phyloP scores from a whole-genome alignment of 1,140 invertebrate species.

The Drosophila melanica region DNA sequence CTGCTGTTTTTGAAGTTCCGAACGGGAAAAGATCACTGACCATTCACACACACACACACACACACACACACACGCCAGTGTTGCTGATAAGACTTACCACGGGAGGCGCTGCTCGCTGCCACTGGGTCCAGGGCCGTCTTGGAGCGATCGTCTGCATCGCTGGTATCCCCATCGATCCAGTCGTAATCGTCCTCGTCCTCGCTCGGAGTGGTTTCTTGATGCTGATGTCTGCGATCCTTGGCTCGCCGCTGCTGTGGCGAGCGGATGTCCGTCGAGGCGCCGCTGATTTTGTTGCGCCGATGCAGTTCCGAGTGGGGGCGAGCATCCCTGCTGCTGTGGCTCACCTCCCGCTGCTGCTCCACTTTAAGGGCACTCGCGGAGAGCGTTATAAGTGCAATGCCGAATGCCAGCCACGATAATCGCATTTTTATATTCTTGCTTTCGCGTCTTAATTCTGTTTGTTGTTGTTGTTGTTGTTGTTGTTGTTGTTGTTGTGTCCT shows the following conservation, averaged over 20 bases:
- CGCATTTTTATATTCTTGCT: slow-evolving; percentile 49
- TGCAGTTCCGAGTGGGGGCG: neutral
- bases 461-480: too few species aligned
- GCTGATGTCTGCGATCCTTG: slow-evolving; percentile 4
- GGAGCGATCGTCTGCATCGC: slow-evolving; percentile 38
- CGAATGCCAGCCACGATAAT: slow-evolving; percentile 35
- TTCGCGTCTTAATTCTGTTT: slow-evolving; percentile 1
- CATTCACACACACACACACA: neutral
- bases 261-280: neutral
- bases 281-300: slow-evolving; percentile 9
- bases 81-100: slow-evolving; percentile 64
- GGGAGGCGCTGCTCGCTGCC: slow-evolving; percentile 37
- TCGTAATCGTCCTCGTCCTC: slow-evolving; percentile 48
- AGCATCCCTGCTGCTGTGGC: neutral
- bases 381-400: slow-evolving; percentile 16
- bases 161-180: slow-evolving; percentile 55
- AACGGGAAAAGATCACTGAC: slow-evolving; percentile 34
- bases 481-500: too few species aligned
- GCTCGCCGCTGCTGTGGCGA: neutral
- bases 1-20: slow-evolving; percentile 41
- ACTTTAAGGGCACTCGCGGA: slow-evolving; percentile 13
- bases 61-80: neutral
- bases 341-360: slow-evolving; percentile 12
- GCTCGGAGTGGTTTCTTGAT: slow-evolving; percentile 4
- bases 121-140: slow-evolving; percentile 25